Base-by-base conservation (phyloP, 1,140 invertebrate genomes). In the Drosophila micromelanica region DNA sequence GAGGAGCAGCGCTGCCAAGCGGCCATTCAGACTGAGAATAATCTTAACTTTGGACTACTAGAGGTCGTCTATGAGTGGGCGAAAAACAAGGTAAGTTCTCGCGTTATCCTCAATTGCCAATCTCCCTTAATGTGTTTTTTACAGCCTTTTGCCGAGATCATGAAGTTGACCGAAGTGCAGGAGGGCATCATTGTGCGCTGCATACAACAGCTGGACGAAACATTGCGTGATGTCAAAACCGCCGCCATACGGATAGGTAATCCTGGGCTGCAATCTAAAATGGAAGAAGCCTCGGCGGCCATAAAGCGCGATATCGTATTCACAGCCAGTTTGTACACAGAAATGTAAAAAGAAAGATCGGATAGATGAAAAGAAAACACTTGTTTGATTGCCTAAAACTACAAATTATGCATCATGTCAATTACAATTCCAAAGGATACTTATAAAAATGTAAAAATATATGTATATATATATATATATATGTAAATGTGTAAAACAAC, bases 231-330 rank as follows among this genome's bases (percentile, higher is more conserved):
- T 92, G 97, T 99, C 0, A 96, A 96, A 90, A 97, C 98, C 85
- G 98, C 98, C 1, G 97, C 98, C 0, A 94, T 96, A 54, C 96
- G 98, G 13, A 97, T 99, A 71, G 99, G 99, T 0, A 97, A 99
- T 93, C 96, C 97, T 0, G 95, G 96, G 15, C 93, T 99, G 0
- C 95, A 96, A 84, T 95, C 96, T 52, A 99, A 99, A 93, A 99
- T 99, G 97, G 97, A 99, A 91, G 96, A 98, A 92, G 98, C 98
- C 0, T 98, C 97, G 0, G 95, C 95, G 2, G 95, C 96, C 37
- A 99, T 99, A 59, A 99, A 99, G 91, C 93, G 99, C 76, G 98
- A 99, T 92, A 99, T 99, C 91, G 98, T 99, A 1, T 99, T 99
- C 93, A 97, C 98, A 35, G 98, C 98, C 17, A 99, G 97, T 93